Base-by-base conservation (phyloP, 2,113 vertebrate genomes). In the Spea bombifrons region DNA sequence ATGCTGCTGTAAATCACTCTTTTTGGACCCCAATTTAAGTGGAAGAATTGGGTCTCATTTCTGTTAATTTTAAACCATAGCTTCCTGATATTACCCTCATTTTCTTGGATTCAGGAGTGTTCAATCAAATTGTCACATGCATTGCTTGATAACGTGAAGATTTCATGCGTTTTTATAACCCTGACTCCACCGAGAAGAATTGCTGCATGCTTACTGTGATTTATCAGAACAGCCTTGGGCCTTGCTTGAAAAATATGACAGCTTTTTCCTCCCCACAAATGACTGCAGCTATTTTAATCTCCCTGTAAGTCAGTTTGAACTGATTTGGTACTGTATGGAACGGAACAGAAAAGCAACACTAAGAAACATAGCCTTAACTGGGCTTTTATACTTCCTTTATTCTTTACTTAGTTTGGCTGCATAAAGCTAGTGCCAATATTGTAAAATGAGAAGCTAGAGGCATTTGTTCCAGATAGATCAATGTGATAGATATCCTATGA, bases 111-210 rank as follows among this genome's bases (percentile, higher is more conserved):
- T 64, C 61, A 7, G 61, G 15, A 61, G 30, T 64, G 1, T 64
- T 64, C 13, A 64, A 64, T 64, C 61, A 64, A 64, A 64, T 64
- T 64, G 61, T 17, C n/a, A 64, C 61, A 17, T 64, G 30, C 8
- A 64, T 61, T 61, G 61, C 3, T 64, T 16, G 61, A 64, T 64
- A 64, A 30, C 16, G 61, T 64, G 61, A 8, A 64, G n/a, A 64
- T 64, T 64, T 64, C 17, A 1, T 8, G 30, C 30, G 7, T 9
- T 7, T 5, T 16, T 17, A 64, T 30, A 64, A 64, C 61, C n/a
- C 61, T 5, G n/a, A 64, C 16, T 64, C 61, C 13, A 17, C 61
- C 6, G 13, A 30, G 13, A 64, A 64, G 61, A 7, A 16, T 4
- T 16, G 16, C 61, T 64, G 61, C 61, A 17, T 13, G 8, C 3